phyloP scores from a whole-genome alignment of 2,888 invertebrate species.

The Fragum whitleyi region DNA sequence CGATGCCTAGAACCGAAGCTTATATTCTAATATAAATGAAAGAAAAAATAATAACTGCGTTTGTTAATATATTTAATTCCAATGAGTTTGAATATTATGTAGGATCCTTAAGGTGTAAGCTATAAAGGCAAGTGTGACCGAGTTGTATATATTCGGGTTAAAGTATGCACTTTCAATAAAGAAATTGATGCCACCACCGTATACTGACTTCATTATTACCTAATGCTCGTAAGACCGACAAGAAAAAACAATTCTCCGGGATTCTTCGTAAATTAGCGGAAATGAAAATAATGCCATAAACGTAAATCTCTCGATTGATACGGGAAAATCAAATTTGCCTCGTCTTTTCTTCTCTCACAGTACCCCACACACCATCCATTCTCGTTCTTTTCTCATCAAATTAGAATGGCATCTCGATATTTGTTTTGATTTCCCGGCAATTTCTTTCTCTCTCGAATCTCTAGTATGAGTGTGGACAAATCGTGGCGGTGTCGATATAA shows the following conservation, averaged over 20 bases:
- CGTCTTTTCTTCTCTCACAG: background rate
- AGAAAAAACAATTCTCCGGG: conserved; percentile 10
- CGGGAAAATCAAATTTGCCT: conserved; percentile 21
- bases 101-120: no score
- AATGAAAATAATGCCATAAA: conserved; percentile 26
- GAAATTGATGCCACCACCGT: no score
- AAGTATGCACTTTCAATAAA: no score
- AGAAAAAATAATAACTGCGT: no score
- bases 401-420: conserved; percentile 3
- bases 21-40: no score
- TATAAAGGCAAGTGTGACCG: no score
- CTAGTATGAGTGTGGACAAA: background rate
- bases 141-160: no score
- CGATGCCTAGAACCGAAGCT: no score
- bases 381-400: conserved; percentile 21
- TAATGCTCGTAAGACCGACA: background rate
- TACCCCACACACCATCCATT: background rate
- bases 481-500: background rate
- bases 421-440: background rate
- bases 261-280: conserved; percentile 24
- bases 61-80: no score
- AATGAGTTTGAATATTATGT: no score
- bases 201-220: background rate
- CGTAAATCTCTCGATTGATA: conserved; percentile 25
- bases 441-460: background rate